Conservation (phyloP, 2,888 invertebrate genomes). For the Odontomyia ornata region DNA sequence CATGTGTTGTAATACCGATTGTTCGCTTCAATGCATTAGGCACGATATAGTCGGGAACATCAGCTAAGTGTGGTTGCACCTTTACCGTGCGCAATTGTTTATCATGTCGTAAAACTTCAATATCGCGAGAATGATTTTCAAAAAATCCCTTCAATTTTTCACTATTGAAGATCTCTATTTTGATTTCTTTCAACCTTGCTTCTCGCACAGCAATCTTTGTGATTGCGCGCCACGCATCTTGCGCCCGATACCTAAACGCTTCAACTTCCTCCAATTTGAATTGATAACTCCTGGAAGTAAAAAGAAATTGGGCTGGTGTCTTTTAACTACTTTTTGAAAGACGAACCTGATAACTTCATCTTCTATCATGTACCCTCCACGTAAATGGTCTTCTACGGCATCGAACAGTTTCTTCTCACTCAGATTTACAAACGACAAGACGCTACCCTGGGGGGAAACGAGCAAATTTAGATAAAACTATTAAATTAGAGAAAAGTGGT, state of each 20-base stretch:
- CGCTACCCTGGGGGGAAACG: conserved; percentile 72
- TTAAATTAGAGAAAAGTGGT: neutral
- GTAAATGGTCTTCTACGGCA: conserved; percentile 78
- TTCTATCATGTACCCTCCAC: conserved; percentile 71
- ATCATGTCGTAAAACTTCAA: conserved; percentile 85
- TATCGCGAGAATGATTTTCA: conserved; percentile 88
- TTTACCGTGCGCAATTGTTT: conserved; percentile 86
- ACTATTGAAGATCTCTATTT: conserved; percentile 90
- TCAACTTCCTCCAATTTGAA: conserved; percentile 96
- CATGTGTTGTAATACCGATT: conserved; percentile 64
- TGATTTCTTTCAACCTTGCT: conserved; percentile 94
- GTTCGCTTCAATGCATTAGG: conserved; percentile 79
- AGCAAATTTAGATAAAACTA: conserved; percentile 22
- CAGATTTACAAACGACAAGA: conserved; percentile 87
- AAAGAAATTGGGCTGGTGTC: too few relatives aligned
- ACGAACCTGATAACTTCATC: conserved; percentile 65
- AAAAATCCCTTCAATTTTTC: conserved; percentile 92
- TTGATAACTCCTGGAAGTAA: conserved; percentile 86
- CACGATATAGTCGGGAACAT: conserved; percentile 93
- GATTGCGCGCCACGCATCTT: conserved; percentile 94
- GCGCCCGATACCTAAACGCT: conserved; percentile 92
- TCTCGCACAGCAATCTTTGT: conserved; percentile 93
- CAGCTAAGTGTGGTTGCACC: conserved; percentile 83
- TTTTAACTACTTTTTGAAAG: too few relatives aligned
- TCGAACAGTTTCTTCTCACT: conserved; percentile 78